Evolutionary conservation across 2,113 vertebrate species (phyloP), one percentile per base, ranked within the genome.

Genomic region (Sorex fumeus): DNA sequence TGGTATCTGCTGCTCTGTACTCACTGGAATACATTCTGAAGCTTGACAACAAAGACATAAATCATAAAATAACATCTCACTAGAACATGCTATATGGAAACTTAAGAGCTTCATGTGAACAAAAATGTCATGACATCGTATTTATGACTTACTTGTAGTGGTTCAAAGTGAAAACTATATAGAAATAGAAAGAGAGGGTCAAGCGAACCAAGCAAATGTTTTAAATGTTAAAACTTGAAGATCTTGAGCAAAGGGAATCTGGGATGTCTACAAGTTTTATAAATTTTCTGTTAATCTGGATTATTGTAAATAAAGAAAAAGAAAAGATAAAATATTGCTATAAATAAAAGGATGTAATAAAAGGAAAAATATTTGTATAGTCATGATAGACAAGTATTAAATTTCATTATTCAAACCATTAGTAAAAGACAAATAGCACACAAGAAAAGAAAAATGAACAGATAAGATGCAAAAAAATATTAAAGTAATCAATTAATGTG

Each of bases 381-480:
- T 93, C 47, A 40, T 32, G 2, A 75, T 43, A 76, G 57, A 70
- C 12, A 53, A 47, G 47, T 32, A 36, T 87, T 60, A 69, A 85
- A 82, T 95, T 15, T 82, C 74, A 84, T 57, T 47, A 69, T 36
- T 27, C 30, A 78, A 90, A 40, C 78, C 30, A 70, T 23, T 84
- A 85, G 32, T 50, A 74, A 82, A 92, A 90, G 79, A 69, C 28
- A 84, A 87, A 64, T 3, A 47, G 15, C 1, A 50, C 2, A 84
- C 50, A 2, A 78, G 60, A 53, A 72, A 82, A 88, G 12, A 72
- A 62, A 84, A 81, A 60, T 23, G 60, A 71, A 66, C 21, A 70
- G 34, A 11, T 43, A 82, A 57, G 19, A 72, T 53, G 50, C 15
- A 60, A 53, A 53, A 75, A 82, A 40, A n/a, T n/a, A 43, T 62